phyloP scores from a whole-genome alignment of 2,797 vertebrate species.

The Gadopsis bispinosus region DNA sequence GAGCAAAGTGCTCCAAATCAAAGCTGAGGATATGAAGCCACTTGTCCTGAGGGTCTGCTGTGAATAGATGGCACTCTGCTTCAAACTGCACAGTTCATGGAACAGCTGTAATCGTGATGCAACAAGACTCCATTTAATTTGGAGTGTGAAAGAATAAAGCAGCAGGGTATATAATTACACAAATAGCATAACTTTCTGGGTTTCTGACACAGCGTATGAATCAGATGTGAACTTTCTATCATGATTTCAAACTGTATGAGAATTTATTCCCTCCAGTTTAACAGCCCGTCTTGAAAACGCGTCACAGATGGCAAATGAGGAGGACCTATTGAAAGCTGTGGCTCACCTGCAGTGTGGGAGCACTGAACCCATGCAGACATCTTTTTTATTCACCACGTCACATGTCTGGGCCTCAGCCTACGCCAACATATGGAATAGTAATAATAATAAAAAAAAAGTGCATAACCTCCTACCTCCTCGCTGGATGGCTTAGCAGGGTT shows the following conservation, averaged over 20 bases:
- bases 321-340: slow-evolving; percentile 30
- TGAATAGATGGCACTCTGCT: slow-evolving; percentile 37
- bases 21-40: slow-evolving; percentile 51
- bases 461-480: slow-evolving; percentile 47
- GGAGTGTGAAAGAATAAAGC: slow-evolving; percentile 44
- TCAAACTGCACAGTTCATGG: slow-evolving; percentile 40
- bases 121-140: slow-evolving; percentile 57
- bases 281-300: slow-evolving; percentile 30
- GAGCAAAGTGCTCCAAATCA: slow-evolving; percentile 33
- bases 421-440: slow-evolving; percentile 38
- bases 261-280: slow-evolving; percentile 32
- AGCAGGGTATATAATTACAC: slow-evolving; percentile 18
- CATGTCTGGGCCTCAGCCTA: slow-evolving; percentile 25
- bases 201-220: slow-evolving; percentile 26
- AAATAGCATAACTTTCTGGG: neutral
- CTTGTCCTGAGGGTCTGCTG: slow-evolving; percentile 50
- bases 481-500: slow-evolving; percentile 39
- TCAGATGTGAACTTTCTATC: slow-evolving; percentile 26
- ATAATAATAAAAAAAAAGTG: slow-evolving; percentile 37
- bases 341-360: slow-evolving; percentile 50
- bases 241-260: slow-evolving; percentile 37
- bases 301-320: slow-evolving; percentile 43
- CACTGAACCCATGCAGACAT: slow-evolving; percentile 50
- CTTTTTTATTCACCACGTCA: slow-evolving; percentile 54
- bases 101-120: slow-evolving; percentile 69